Conservation (phyloP, 2,797 vertebrate species). For the Ctenosaura bakeri region DNA sequence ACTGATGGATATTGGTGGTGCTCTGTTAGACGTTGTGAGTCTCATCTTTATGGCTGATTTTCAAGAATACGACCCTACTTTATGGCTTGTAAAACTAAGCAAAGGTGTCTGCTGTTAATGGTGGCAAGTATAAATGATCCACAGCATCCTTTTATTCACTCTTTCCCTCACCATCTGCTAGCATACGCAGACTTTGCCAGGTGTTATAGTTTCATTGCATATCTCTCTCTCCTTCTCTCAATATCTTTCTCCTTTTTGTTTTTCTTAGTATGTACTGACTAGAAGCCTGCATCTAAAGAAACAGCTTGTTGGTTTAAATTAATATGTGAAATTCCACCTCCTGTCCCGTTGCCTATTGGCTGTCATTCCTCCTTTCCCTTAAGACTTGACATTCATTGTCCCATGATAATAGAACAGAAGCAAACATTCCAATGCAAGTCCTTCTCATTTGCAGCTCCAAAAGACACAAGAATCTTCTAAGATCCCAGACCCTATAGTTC, state of each 20-base stretch:
- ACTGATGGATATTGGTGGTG: constrained; percentile 14
- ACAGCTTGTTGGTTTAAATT: not conserved
- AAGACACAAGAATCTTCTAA: not conserved
- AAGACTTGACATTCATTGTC: no score
- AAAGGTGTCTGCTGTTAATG: constrained; percentile 27
- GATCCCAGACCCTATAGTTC: not conserved
- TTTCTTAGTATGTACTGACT: not conserved
- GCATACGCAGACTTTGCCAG: constrained; percentile 3
- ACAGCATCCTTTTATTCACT: constrained; percentile 10
- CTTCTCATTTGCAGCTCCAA: not conserved
- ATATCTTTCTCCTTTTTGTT: not conserved
- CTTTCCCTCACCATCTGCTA: constrained; percentile 28
- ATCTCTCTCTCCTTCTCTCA: not conserved
- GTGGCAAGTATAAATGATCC: constrained; percentile 36
- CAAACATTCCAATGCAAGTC: not conserved
- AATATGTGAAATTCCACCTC: not conserved
- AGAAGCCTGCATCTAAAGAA: not conserved
- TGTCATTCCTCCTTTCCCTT: no score
- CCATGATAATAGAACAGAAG: not conserved
- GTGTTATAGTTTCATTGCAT: not conserved
- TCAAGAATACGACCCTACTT: constrained; percentile 29
- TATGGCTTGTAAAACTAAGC: constrained; percentile 32
- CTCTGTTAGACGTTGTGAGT: not conserved
- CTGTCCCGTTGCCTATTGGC: not conserved
- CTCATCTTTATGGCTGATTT: constrained; percentile 26